Evolutionary conservation across 2,113 vertebrate species (phyloP), one percentile per base, ranked within the genome.

Genomic region (Maccullochella peelii): DNA sequence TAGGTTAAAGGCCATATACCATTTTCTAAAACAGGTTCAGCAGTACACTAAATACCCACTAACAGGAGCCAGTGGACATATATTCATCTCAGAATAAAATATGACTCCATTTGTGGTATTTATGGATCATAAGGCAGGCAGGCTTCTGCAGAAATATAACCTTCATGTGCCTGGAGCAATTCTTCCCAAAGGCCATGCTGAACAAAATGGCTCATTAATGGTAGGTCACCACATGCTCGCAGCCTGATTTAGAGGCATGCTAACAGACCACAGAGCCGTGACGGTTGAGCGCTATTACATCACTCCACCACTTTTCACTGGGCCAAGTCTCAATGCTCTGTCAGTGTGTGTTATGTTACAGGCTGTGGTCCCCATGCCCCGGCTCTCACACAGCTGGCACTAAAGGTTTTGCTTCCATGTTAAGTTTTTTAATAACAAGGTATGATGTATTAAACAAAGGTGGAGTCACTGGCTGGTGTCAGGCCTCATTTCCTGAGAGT

Each of bases 171-270:
- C 87, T 74, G 72, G 65, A 88, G 89, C 80, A 33, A 40, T 82
- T 88, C 76, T 75, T 89, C 73, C 79, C 49, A 89, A 79, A 88
- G 86, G 85, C 85, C 77, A 79, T 9, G 25, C 78, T 66, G 80
- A 87, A 86, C 79, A 84, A 74, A 90, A 88, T 61, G 85, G 79
- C 77, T 87, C 74, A 86, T 92, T 92, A 93, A 67, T 79, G 86
- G 80, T 83, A 73, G 84, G 86, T 81, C 85, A 80, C 77, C 83
- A 74, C 62, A 89, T 21, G 62, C 83, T 83, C 36, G 8, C 73
- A 73, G 79, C 59, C 40, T 89, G 91, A 93, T 92, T 92, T 91
- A 90, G 72, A 89, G 86, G 67, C 84, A 71, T 50, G 69, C 58
- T 85, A 79, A 80, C 65, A 82, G 88, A 86, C 83, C 83, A 23